Evolutionary conservation across 1,140 invertebrate species (phyloP), one percentile per base, ranked within the genome.

Genomic region (Eriocheir sinensis): DNA sequence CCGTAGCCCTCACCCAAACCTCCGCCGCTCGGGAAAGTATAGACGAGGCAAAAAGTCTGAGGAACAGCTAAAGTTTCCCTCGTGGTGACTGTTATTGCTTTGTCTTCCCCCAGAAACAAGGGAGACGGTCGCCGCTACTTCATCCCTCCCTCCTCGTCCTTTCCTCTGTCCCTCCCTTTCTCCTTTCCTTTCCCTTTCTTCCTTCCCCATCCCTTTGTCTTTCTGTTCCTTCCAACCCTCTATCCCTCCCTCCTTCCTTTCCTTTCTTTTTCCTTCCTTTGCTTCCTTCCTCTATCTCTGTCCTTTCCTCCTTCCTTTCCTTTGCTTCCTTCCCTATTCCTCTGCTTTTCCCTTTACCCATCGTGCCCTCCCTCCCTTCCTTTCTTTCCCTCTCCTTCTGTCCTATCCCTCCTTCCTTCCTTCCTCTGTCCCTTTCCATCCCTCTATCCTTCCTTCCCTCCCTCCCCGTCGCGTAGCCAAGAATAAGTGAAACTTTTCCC

Each of bases 401-500:
- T 12, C 27, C 53, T 12, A 12, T 72, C 53, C 53, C 53, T 72
- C 53, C 53, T 27, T 72, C 53, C 53, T 27, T 72, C 53, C 53
- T 72, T 27, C 53, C 53, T 72, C 53, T 27, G 12, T 72, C 53
- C 53, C 53, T 38, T 41, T 17, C 81, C 81, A 30, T 36, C n/a
- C 80, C 80, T 36, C 48, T 3, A 21, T 21, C 48, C 1, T n/a
- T n/a, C n/a, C n/a, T n/a, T 15, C 81, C 81, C 81, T 40, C 36
- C 30, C 83, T 15, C 32, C 36, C 34, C 17, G 32, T 17, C 48
- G 32, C 21, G 89, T 4, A 72, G 89, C 89, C 89, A 90, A 90
- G 89, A 90, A 90, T 90, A 90, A 36, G 53, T 53, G n/a, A 90
- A 34, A 38, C 30, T 27, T 21, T n/a, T 21, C 21, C 60, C 60